These are phyloP conservation scores for Ypsolopha sequella DNA, from an alignment of 2,888 invertebrate species.

Conservation along the genomic window DNA sequence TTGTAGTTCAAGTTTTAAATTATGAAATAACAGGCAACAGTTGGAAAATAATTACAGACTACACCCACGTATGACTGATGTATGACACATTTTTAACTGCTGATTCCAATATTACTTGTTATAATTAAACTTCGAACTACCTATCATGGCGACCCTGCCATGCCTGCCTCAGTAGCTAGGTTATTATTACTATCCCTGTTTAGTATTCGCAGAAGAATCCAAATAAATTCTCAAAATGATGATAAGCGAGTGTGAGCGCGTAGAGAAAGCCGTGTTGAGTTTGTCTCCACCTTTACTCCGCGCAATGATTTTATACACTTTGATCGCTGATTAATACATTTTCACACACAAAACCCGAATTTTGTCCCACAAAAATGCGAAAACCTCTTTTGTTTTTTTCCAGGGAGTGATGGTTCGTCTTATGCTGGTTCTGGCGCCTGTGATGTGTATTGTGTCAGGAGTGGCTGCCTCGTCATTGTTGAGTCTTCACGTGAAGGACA, in stretches of 20 bases:
- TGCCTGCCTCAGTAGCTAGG: no score
- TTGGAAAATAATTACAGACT: no score
- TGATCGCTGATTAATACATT: constrained; percentile 68
- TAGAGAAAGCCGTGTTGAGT: constrained; percentile 44
- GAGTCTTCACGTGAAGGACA: constrained; percentile 87
- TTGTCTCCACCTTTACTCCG: constrained; percentile 37
- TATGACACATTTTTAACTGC: no score
- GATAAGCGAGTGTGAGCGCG: constrained; percentile 50
- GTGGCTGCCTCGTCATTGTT: constrained; percentile 92
- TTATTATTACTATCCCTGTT: no score
- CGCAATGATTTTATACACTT: constrained; percentile 70
- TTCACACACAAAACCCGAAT: not conserved
- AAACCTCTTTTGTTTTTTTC: constrained; percentile 12
- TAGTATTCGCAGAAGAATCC: no score
- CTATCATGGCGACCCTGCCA: no score
- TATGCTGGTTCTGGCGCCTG: constrained; percentile 97
- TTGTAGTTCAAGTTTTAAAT: no score
- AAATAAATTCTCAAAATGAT: constrained; percentile 26
- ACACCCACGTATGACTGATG: no score
- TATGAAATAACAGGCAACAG: no score
- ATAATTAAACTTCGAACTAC: no score
- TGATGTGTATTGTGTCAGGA: constrained; percentile 97
- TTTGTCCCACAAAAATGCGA: not conserved
- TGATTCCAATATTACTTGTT: no score
- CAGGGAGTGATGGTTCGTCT: constrained; percentile 99